Evolutionary conservation across 2,888 invertebrate species (phyloP).

Genomic region (Gari tellinella): DNA sequence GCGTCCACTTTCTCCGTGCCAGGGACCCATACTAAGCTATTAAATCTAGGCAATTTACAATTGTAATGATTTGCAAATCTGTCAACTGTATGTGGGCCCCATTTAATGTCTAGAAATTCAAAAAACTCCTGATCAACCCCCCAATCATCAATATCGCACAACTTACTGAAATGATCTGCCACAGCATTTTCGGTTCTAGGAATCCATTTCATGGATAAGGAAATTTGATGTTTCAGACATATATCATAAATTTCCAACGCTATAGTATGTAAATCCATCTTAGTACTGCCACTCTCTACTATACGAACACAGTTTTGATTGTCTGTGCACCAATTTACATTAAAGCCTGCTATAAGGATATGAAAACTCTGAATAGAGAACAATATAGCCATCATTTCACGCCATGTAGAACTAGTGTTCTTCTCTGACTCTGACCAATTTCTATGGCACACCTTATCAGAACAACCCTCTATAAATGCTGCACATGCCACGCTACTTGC

Average conservation of each 20-base stretch:
- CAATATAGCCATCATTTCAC: no score
- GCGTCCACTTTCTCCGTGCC: slow-evolving; percentile 12
- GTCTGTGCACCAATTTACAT: no score
- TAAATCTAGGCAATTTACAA: slow-evolving; percentile 9
- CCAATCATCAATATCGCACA: slow-evolving; percentile 17
- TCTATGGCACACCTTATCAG: no score
- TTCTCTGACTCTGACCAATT: no score
- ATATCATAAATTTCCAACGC: slow-evolving; percentile 1
- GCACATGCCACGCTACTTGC: no score
- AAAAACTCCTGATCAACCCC: neutral
- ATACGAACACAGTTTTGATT: slow-evolving; percentile 12
- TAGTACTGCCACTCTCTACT: slow-evolving; percentile 11
- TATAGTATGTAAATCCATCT: slow-evolving; percentile 1
- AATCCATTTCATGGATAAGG: slow-evolving; percentile 13
- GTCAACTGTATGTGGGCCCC: slow-evolving; percentile 28
- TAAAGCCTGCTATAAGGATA: no score
- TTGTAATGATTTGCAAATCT: slow-evolving; percentile 24
- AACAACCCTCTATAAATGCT: no score
- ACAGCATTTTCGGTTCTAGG: slow-evolving; percentile 13
- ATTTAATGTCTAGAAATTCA: slow-evolving; percentile 5
- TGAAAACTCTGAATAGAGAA: no score
- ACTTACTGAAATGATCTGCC: slow-evolving; percentile 16
- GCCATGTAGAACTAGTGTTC: no score
- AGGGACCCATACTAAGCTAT: slow-evolving; percentile 19
- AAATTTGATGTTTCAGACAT: slow-evolving; percentile 11